Conservation (phyloP, 2,888 invertebrate species). For the Cryptocephalus moraei region DNA sequence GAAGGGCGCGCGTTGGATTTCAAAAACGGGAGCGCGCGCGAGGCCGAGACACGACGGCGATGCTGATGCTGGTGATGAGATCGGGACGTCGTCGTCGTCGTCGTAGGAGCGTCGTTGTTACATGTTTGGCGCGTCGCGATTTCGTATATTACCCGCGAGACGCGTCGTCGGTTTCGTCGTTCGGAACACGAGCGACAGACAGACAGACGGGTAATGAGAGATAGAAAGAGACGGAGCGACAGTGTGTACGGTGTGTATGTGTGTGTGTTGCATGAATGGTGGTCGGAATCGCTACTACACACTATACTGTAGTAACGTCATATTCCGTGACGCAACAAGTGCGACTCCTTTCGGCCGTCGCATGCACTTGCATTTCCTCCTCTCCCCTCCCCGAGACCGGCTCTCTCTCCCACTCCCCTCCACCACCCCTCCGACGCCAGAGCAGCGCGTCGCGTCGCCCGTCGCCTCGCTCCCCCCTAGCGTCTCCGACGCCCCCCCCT, state of each 20-base stretch:
- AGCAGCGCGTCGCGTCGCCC: constrained; percentile 26
- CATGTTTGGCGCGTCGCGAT: constrained; percentile 26
- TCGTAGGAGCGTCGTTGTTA: constrained; percentile 22
- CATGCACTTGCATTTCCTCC: constrained; percentile 41
- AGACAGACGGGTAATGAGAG: too few relatives aligned
- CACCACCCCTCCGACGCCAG: neutral
- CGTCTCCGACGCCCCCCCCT: constrained; percentile 5
- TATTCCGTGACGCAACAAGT: constrained; percentile 42
- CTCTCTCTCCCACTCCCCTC: constrained; percentile 4
- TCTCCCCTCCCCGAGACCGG: constrained; percentile 29
- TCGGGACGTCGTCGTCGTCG: neutral
- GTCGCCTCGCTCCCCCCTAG: constrained; percentile 41
- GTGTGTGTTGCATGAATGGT: constrained; percentile 32
- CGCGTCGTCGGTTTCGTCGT: too few relatives aligned
- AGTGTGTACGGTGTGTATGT: constrained; percentile 13
- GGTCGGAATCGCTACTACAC: constrained; percentile 32
- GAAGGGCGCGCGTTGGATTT: too few relatives aligned
- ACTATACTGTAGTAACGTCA: constrained; percentile 32
- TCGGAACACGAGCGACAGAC: too few relatives aligned
- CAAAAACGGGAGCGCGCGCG: too few relatives aligned
- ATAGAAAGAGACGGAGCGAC: too few relatives aligned
- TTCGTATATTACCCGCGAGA: constrained; percentile 23
- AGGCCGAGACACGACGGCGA: too few relatives aligned
- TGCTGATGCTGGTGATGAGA: too few relatives aligned
- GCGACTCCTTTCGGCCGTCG: constrained; percentile 41